Evolutionary conservation across 1,140 invertebrate species (phyloP), one percentile per base, ranked within the genome.

Genomic region (Lerema accius): DNA sequence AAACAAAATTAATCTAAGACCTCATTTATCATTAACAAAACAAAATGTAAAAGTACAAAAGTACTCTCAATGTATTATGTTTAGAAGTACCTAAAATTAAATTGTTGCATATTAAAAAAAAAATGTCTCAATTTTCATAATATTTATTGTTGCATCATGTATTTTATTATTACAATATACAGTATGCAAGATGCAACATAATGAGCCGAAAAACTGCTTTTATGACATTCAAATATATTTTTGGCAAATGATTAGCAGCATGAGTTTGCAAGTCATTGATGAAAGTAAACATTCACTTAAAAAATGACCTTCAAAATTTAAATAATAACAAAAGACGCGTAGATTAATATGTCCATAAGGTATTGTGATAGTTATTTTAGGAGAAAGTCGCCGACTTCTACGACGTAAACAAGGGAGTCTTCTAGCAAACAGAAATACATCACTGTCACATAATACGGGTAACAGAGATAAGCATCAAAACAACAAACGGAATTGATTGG

Each of bases 401-500:
- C 14, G 37, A 53, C 39, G 56, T 65, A 65, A 70, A 69, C 53
- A 65, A 42, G 17, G 46, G 53, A 56, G 39, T 32, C 9, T 23
- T 48, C 61, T 60, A 51, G 14, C 40, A 43, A 63, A 45, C 32
- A 55, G 56, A 62, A 67, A 67, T 51, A 69, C 68, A 70, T 71
- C 66, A 60, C 43, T 64, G 50, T 62, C 56, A 49, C 37, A 72
- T 70, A 59, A 71, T 69, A 40, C 46, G 58, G 66, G 67, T 37
- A 56, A 53, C 49, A 61, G 66, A 67, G 63, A 67, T 63, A 71
- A 19, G 61, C 28, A 42, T 58, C 40, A 65, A 61, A 66, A 59
- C 49, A 82, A 80, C 73, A 80, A 82, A 86, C 73, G 76, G 75
- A 69, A 73, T 65, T 62, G 62, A 76, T 75, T 67, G 56, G 68